A percentile compares a stretch with the other conserved stretches of the same genome.
Evolutionary conservation across 2,113 vertebrate species (phyloP).

Genomic region (Cyprinodon brontotheroides): DNA sequence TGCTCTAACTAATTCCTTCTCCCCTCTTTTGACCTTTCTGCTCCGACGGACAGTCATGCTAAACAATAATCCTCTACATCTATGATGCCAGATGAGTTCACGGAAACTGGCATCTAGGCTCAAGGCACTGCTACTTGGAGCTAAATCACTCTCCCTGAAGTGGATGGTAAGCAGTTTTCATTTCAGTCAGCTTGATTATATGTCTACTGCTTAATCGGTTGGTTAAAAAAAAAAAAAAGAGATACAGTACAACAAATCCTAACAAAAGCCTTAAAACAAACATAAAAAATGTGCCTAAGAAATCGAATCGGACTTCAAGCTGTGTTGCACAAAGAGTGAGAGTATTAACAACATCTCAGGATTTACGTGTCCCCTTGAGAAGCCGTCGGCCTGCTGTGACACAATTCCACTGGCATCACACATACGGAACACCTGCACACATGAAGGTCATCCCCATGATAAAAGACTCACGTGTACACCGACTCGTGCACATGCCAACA

Average conservation of each 20-base stretch:
- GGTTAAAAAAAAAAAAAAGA: slow-evolving; percentile 10
- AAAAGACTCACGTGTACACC: slow-evolving; percentile 8
- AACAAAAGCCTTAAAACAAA: slow-evolving; percentile 2
- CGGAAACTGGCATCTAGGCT: not conserved
- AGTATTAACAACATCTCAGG: slow-evolving; percentile 8
- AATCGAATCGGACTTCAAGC: slow-evolving; percentile 8
- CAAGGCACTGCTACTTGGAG: slow-evolving; percentile 10
- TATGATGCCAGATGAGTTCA: slow-evolving; percentile 8
- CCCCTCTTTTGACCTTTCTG: not conserved
- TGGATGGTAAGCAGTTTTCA: slow-evolving; percentile 14
- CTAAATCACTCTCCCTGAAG: slow-evolving; percentile 9
- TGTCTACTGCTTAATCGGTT: not conserved
- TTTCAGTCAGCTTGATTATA: not conserved
- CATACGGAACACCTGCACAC: slow-evolving; percentile 1
- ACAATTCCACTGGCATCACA: slow-evolving; percentile 8
- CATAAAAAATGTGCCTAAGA: slow-evolving; percentile 6
- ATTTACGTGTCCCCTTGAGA: slow-evolving; percentile 1
- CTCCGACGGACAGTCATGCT: not conserved
- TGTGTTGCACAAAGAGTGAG: slow-evolving; percentile 6
- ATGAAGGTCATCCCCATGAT: not conserved
- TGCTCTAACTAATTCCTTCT: no score
- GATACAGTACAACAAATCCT: not conserved
- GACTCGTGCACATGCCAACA: not conserved
- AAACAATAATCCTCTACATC: slow-evolving; percentile 5
- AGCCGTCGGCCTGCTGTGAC: not conserved